Conservation (phyloP, 2,797 vertebrate species). For the Hoplostethus atlanticus region DNA sequence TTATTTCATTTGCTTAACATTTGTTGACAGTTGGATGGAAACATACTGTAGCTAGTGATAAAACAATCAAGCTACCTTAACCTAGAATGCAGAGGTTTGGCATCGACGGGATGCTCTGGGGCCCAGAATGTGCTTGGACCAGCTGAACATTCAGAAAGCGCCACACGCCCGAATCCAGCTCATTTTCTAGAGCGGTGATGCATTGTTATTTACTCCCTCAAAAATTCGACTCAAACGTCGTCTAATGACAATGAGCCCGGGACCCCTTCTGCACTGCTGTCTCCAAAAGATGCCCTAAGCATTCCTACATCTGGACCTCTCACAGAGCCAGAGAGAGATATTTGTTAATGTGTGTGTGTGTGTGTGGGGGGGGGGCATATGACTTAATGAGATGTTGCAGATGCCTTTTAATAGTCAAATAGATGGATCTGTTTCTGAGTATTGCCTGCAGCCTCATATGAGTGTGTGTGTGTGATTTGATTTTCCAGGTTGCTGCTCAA, state of each 20-base stretch:
- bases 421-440: slow-evolving; percentile 26
- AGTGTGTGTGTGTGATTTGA: slow-evolving; percentile 31
- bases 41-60: too few relatives aligned
- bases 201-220: slow-evolving; percentile 36
- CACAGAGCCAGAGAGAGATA: slow-evolving; percentile 23
- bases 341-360: slow-evolving; percentile 16
- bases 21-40: too few relatives aligned
- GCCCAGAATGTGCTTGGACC: not conserved
- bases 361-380: slow-evolving; percentile 1
- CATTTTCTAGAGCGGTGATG: slow-evolving; percentile 13
- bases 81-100: not conserved
- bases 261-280: slow-evolving; percentile 30
- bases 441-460: slow-evolving; percentile 8
- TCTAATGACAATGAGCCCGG: slow-evolving; percentile 10
- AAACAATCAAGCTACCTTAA: too few relatives aligned
- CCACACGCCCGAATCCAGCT: not conserved
- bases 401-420: slow-evolving; percentile 43
- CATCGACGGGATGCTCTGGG: not conserved
- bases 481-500: slow-evolving; percentile 90
- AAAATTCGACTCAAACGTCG: slow-evolving; percentile 29
- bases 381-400: slow-evolving; percentile 55
- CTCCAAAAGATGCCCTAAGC: slow-evolving; percentile 35
- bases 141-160: not conserved
- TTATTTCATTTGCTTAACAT: too few relatives aligned
- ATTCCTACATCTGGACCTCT: slow-evolving; percentile 50